Evolutionary conservation across 2,888 invertebrate genomes (phyloP), one percentile per base, ranked within the genome.

Genomic region (Nemotelus nigrinus): DNA sequence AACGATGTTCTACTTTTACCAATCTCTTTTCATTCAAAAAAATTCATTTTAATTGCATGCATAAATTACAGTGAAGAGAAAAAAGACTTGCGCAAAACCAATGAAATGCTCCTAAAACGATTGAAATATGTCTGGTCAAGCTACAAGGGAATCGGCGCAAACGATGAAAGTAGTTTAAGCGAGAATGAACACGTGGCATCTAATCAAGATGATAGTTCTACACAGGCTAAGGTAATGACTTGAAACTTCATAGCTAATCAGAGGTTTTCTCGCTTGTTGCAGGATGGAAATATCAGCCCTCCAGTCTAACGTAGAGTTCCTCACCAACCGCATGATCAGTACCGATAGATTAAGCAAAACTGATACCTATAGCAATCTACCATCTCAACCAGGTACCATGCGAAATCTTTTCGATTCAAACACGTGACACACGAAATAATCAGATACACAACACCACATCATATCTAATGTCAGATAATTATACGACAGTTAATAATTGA

Each of bases 241-340:
- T 25, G 6, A 39, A 44, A 44, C 53, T 10, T 5, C 44, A 7
- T 25, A 4, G 6, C n/a, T 74, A 74, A 74, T 50, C 48, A 39
- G 25, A 25, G 83, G 83, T 83, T 83, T 78, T 81, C 50, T 63
- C 68, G 41, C 79, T 71, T 55, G 65, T 63, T 78, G 39, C 79
- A 87, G 87, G 84, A 85, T 85, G 85, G 87, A 87, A 84, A 86
- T 87, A 85, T 86, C 86, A 79, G 83, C 85, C 82, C 82, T 87
- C 81, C 87, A 87, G 83, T 85, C 87, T 81, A 87, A 87, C 84
- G 86, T 87, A 85, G 87, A 87, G 80, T 86, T 85, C 83, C 83
- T 87, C 82, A 85, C 86, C 50, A 87, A 85, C 84, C 86, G 86
- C 81, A 85, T 87, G 82, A 84, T 86, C 78, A 86, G 83, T 83